Evolutionary conservation across 2,888 invertebrate genomes (phyloP), one percentile per base, ranked within the genome.

Genomic region (Nymphalis c-album): DNA sequence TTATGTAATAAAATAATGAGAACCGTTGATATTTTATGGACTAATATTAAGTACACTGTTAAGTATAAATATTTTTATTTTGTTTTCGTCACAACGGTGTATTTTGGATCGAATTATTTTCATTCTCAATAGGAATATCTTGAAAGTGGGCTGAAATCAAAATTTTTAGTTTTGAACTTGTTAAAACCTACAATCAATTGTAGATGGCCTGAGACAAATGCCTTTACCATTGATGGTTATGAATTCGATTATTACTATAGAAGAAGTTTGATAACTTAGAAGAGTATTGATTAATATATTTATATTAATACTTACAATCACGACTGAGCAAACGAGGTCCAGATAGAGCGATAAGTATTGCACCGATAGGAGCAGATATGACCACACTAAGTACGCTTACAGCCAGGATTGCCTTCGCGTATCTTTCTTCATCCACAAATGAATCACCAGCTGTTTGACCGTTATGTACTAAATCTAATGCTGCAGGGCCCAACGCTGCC

Each of bases 371-470:
- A 0, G 96, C 96, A 0, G 96, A 96, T 53, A 97, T 80, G 17
- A 97, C 91, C 18, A 96, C 96, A 20, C 96, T 96, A 1, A 97
- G 86, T 0, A 96, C 94, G 79, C 95, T 95, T 71, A 95, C 87
- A 70, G 94, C 95, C 72, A 96, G 84, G 60, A 96, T 93, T 67
- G 91, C 91, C 70, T 94, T 92, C 0, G 94, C 95, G 75, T 94
- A 93, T n/a, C 79, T 78, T 67, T 90, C 84, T 74, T 90, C 91
- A 2, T 85, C 81, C 50, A 90, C 87, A 18, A 79, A 78, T 0
- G 82, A 74, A 13, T 80, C 76, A 18, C 90, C 89, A 0, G 91
- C 86, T 2, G 94, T 91, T 67, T 80, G 75, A 1, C 87, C 87
- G 64, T 71, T 87, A 22, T 78, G 78, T 5, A 91, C 85, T 59